Evolutionary conservation across 64 coral and sea anemone genomes (phyloP), one percentile per base, ranked within the genome.

Genomic region (Montipora sp.): DNA sequence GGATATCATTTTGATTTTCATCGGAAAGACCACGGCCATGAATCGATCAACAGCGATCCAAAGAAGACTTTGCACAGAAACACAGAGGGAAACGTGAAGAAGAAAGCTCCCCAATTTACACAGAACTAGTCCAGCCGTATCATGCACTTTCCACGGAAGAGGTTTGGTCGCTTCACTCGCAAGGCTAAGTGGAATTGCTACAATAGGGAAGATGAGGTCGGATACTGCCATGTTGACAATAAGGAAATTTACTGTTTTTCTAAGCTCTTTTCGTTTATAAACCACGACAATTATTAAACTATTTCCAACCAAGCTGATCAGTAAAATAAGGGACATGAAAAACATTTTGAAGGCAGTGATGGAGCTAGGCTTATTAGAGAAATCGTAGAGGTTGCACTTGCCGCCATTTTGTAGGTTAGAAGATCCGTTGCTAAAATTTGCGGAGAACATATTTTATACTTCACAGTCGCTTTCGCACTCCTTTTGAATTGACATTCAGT

Each of bases 191-290:
- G 58, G 78, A 15, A 79, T 57, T 7, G 15, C 18, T 3, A 69
- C 8, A 2, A 70, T n/a, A 16, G 79, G 60, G 20, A 14, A 66
- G 5, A 90, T 1, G 0, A 95, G 51, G 47, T 95, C 93, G 9
- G 87, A 90, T 2, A 76, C 22, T 1, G 93, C 88, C 80, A 90
- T 90, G 61, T 90, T 95, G 2, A 84, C 80, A 14, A 95, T 87
- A 61, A 93, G 36, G 14, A 23, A 87, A 59, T 88, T 93, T 1
- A 69, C 69, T 3, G 83, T 87, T 3, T 87, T 93, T 18, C 24
- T 69, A 3, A 93, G 22, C 7, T 58, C 22, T 19, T 48, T 51
- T 9, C 80, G 75, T 24, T 63, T 80, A 72, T 66, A 93, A 4
- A 93, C 83, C 3, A 87, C 23, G 13, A 51, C 19, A 3, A 93